Evolutionary conservation across 2,888 invertebrate genomes (phyloP).

Genomic region (Leucophenga montana): DNA sequence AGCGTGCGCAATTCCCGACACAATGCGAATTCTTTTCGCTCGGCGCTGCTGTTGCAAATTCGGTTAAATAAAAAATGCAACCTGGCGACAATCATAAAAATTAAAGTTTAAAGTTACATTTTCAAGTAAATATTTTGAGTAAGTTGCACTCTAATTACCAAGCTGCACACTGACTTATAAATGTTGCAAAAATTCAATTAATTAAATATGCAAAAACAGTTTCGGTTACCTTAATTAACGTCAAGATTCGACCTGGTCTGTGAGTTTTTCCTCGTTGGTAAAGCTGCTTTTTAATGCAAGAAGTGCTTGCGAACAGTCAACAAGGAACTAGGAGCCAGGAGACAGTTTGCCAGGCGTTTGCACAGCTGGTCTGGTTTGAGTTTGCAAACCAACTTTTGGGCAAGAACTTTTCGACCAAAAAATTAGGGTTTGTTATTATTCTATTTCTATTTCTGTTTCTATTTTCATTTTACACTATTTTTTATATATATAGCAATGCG

Average conservation of each 20-base stretch:
- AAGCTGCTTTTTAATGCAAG: not conserved
- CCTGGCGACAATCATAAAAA: no score
- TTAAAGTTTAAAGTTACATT: no score
- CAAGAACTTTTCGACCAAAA: conserved; percentile 21
- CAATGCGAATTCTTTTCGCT: not conserved
- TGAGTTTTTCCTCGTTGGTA: not conserved
- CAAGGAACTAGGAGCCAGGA: not conserved
- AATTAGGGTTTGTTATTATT: conserved; percentile 5
- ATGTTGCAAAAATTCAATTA: conserved; percentile 1
- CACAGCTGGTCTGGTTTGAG: not conserved
- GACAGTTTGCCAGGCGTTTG: not conserved
- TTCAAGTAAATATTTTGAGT: no score
- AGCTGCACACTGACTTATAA: conserved; percentile 1
- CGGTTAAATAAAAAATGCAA: no score
- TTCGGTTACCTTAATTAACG: conserved; percentile 23
- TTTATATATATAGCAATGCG: not conserved
- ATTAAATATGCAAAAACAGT: conserved; percentile 1
- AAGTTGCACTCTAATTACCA: not conserved
- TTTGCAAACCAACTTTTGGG: conserved; percentile 1
- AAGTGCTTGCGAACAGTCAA: not conserved
- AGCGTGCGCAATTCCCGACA: not conserved
- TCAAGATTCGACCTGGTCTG: not conserved
- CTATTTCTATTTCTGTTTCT: not conserved
- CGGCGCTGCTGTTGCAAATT: no score
- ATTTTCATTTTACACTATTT: not conserved